Evolutionary conservation across 2,113 vertebrate species (phyloP), one percentile per base, ranked within the genome.

Genomic region (Piaya cayana): DNA sequence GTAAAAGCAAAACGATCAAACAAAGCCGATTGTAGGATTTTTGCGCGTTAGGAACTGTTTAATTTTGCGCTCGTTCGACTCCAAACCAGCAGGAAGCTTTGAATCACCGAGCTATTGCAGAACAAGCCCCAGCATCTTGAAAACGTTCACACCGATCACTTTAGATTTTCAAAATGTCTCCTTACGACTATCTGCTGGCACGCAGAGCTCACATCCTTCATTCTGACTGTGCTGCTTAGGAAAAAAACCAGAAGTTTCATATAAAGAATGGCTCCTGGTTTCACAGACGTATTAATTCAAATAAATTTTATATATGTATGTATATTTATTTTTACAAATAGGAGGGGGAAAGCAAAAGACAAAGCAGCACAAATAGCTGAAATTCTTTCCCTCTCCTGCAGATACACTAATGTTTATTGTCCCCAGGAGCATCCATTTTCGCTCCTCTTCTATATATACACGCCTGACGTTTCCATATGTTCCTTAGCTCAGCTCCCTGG

Each of bases 371-470:
- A 29, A 65, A 89, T 11, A 89, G 94, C 94, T 67, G 90, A 55
- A 90, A 88, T 83, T 83, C 87, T 18, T 3, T 4, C 15, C 50
- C 17, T 34, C 26, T 69, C 68, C 60, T 0, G 32, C 93, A 72
- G 89, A 94, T 27, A 47, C 68, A 17, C 79, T 59, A 22, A 85
- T 88, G 90, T 91, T 95, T 96, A 96, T 90, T 84, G 92, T 93
- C 74, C 87, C 94, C 93, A 43, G 17, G 90, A 94, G 87, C 93
- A 94, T 93, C 92, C 96, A 95, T 97, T 94, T 93, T 90, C 9
- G 4, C 85, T 94, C 89, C 79, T 82, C 82, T 85, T 20, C 92
- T 88, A 63, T 70, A 96, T 62, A 76, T 74, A 86, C 82, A 45
- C 9, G 32, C 87, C 14, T 70, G 87, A 85, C 55, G 64, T 93